Percentiles rank a stretch among this genome's conserved stretches.
Conservation (phyloP, 2,797 vertebrate species). For the Callimico goeldii region DNA sequence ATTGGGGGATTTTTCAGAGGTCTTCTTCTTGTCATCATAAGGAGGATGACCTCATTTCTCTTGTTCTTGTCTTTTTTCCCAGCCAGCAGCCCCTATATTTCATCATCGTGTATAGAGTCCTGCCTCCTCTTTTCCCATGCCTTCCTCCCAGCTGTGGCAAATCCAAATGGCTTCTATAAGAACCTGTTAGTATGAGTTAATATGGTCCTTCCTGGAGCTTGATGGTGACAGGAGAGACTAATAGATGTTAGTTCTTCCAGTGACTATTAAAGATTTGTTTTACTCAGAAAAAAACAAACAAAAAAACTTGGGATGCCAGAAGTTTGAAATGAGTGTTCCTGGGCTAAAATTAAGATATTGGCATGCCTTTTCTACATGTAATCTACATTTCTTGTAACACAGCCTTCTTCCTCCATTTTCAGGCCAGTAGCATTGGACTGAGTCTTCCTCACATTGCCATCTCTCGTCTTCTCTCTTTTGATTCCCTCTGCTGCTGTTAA, state of each 20-base stretch:
- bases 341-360: background rate
- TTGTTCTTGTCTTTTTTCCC: slow-evolving; percentile 28
- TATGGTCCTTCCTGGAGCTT: background rate
- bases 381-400: background rate
- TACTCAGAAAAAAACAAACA: background rate
- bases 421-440: background rate
- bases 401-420: background rate
- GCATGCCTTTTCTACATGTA: background rate
- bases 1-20: slow-evolving; percentile 90
- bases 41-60: background rate
- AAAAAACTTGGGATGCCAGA: background rate
- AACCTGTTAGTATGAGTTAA: background rate
- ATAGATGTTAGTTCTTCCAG: background rate
- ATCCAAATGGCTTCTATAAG: slow-evolving; percentile 18
- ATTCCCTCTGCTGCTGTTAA: background rate
- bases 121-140: background rate
- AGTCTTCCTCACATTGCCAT: background rate
- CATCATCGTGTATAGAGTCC: background rate
- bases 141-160: slow-evolving; percentile 27
- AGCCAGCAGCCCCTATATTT: background rate
- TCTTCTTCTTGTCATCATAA: slow-evolving; percentile 90
- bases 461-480: background rate
- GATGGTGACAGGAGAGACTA: slow-evolving; percentile 10
- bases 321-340: background rate
- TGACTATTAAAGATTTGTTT: background rate